phyloP scores from a whole-genome alignment of 2,888 invertebrate species.

The Dryocosmus kuriphilus region DNA sequence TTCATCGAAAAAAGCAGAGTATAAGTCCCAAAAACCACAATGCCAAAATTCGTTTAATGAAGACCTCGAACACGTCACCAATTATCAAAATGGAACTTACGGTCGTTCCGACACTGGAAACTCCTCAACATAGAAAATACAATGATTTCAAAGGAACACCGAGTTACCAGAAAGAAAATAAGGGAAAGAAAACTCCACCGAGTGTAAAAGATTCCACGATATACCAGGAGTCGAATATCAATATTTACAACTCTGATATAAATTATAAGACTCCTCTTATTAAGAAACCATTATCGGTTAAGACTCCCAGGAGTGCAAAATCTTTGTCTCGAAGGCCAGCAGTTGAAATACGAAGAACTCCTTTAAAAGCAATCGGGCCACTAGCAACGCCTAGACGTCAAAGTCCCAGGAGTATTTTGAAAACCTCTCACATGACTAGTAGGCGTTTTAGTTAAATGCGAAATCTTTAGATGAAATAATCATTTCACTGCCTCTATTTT shows the following conservation, averaged over 20 bases:
- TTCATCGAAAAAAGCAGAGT: constrained; percentile 48
- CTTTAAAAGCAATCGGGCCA: constrained; percentile 78
- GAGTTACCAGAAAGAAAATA: constrained; percentile 49
- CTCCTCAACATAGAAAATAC: constrained; percentile 30
- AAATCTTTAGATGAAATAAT: neutral
- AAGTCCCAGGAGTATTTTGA: constrained; percentile 69
- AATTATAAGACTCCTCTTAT: constrained; percentile 79
- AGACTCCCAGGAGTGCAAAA: constrained; percentile 80
- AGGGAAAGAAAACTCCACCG: constrained; percentile 43
- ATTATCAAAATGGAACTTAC: constrained; percentile 61
- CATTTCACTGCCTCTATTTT: neutral
- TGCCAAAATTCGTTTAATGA: constrained; percentile 50
- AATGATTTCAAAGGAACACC: constrained; percentile 34
- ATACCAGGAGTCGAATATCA: constrained; percentile 57
- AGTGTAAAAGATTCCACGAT: constrained; percentile 44
- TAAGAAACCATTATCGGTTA: constrained; percentile 81
- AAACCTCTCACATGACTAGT: constrained; percentile 63
- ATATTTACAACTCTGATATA: constrained; percentile 61
- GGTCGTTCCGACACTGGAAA: constrained; percentile 20
- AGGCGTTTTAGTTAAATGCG: constrained; percentile 53
- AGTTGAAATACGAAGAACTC: constrained; percentile 80
- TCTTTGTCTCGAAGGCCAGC: constrained; percentile 76
- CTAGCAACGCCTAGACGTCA: constrained; percentile 70
- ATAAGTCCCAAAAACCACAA: constrained; percentile 54
- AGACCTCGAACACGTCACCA: constrained; percentile 55